Conservation (phyloP, 2,888 invertebrate species). For the Villa cingulata region DNA sequence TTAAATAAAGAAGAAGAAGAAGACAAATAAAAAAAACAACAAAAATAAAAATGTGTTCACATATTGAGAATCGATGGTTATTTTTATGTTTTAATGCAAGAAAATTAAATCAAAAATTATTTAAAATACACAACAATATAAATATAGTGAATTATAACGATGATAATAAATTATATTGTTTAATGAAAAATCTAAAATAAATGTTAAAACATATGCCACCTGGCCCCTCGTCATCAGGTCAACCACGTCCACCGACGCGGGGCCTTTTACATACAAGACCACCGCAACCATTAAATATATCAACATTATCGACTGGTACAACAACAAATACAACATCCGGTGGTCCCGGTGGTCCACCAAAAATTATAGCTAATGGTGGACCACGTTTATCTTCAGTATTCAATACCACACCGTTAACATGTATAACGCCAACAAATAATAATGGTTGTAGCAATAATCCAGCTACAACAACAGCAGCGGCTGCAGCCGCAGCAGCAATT, state of each 20-base stretch:
- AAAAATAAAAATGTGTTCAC: constrained; percentile 5
- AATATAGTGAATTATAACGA: not conserved
- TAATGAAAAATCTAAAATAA: constrained; percentile 7
- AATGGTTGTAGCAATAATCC: constrained; percentile 19
- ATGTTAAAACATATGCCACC: constrained; percentile 25
- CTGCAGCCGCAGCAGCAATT: not conserved
- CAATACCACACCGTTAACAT: constrained; percentile 23
- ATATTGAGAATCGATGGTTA: constrained; percentile 3
- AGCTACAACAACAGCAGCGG: constrained; percentile 17
- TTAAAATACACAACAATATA: not conserved
- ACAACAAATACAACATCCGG: constrained; percentile 11
- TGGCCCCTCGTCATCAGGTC: constrained; percentile 30
- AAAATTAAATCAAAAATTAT: not conserved
- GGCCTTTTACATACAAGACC: constrained; percentile 28
- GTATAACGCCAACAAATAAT: constrained; percentile 22
- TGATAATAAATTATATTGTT: not conserved
- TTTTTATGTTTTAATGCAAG: constrained; percentile 3
- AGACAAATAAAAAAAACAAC: not conserved
- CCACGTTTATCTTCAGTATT: constrained; percentile 34
- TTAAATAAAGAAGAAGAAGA: too few relatives aligned
- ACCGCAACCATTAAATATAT: constrained; percentile 52
- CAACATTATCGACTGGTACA: constrained; percentile 39
- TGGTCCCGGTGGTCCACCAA: constrained; percentile 13
- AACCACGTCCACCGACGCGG: constrained; percentile 22
- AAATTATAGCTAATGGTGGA: constrained; percentile 25